A percentile compares a stretch with the other conserved stretches of the same genome.
These are phyloP conservation scores for Andrena flavipes DNA, from an alignment of 2,888 invertebrate genomes.

Conservation along the genomic window DNA sequence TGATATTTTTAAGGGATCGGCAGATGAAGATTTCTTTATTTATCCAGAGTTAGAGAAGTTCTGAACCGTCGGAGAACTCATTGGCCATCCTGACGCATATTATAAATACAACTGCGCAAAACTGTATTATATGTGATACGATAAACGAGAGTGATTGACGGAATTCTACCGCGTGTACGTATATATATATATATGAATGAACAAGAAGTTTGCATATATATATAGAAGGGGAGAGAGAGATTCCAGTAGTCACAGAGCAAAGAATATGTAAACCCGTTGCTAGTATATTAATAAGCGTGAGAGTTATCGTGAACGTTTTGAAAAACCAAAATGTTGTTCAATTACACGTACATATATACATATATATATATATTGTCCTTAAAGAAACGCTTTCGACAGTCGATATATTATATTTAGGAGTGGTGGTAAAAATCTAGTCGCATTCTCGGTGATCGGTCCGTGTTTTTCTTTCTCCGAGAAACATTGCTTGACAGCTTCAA, in stretches of 20 bases:
- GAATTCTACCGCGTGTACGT: constrained; percentile 57
- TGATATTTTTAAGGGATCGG: not conserved
- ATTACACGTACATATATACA: constrained; percentile 72
- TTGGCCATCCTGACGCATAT: constrained; percentile 35
- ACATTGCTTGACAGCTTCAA: constrained; percentile 1
- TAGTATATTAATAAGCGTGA: constrained; percentile 69
- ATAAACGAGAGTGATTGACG: constrained; percentile 46
- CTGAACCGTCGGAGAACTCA: constrained; percentile 6
- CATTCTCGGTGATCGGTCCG: constrained; percentile 64
- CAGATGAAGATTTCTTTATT: not conserved
- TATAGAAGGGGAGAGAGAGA: constrained; percentile 38
- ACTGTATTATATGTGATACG: constrained; percentile 62
- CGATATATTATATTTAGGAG: constrained; percentile 50
- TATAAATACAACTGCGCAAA: constrained; percentile 63
- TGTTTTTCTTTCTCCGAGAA: constrained; percentile 24
- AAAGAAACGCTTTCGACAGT: constrained; percentile 63
- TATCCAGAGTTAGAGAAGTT: not conserved
- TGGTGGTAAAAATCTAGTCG: constrained; percentile 65
- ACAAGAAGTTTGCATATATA: constrained; percentile 50
- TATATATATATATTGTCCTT: constrained; percentile 51
- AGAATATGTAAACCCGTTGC: constrained; percentile 69
- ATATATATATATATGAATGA: constrained; percentile 41
- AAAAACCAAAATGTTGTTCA: constrained; percentile 84
- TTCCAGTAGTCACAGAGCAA: constrained; percentile 68
- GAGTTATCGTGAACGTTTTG: constrained; percentile 79